phyloP scores from a whole-genome alignment of 2,797 vertebrate genomes.

The Bothrops alternatus region DNA sequence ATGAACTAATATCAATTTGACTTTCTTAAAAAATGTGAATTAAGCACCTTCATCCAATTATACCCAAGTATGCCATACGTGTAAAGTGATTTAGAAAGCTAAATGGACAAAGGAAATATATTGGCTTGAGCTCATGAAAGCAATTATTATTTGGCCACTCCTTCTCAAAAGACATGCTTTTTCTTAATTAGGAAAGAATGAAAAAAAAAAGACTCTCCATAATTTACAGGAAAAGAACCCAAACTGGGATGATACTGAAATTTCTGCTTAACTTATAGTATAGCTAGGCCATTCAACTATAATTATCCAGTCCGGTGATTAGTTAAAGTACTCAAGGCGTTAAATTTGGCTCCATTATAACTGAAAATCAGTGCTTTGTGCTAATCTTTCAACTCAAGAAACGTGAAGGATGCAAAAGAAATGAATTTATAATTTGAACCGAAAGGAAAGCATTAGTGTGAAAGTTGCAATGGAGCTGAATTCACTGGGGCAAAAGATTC shows the following conservation, averaged over 20 bases:
- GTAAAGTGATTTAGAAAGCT: constrained; percentile 55
- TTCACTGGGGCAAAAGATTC: neutral
- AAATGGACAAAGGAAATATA: constrained; percentile 34
- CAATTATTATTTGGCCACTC: constrained; percentile 39
- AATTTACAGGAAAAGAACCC: constrained; percentile 30
- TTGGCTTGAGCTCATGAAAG: constrained; percentile 37
- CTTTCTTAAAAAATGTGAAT: constrained; percentile 59
- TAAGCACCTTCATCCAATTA: constrained; percentile 68
- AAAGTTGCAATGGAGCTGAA: neutral
- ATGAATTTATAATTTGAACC: neutral
- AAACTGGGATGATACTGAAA: constrained; percentile 31
- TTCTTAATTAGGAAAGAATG: constrained; percentile 34
- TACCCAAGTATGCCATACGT: constrained; percentile 40
- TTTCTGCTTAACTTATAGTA: constrained; percentile 23
- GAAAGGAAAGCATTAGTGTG: neutral
- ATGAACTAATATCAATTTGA: constrained; percentile 69
- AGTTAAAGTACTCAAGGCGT: neutral
- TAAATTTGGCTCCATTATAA: neutral
- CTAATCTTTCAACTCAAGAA: constrained; percentile 10
- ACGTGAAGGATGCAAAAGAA: neutral
- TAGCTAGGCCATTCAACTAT: neutral
- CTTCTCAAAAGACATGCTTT: constrained; percentile 37
- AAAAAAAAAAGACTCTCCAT: neutral
- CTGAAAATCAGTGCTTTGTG: neutral
- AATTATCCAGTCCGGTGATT: neutral